Percentiles rank a stretch among this genome's conserved stretches.
phyloP scores from a whole-genome alignment of 2,113 vertebrate genomes.

The Xerus inauris region DNA sequence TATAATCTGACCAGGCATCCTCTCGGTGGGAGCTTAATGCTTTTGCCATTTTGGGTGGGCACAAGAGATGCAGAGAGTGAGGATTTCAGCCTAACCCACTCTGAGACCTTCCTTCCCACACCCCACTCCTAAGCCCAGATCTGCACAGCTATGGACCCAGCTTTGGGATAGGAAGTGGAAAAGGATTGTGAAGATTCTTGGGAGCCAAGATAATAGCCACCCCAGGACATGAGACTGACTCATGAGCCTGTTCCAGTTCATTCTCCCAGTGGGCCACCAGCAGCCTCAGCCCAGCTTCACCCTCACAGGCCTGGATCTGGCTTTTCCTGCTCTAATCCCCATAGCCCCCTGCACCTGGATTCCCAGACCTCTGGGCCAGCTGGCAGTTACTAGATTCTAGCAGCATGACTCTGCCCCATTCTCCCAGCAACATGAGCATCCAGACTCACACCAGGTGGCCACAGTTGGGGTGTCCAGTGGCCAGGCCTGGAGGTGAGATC shows the following conservation, averaged over 20 bases:
- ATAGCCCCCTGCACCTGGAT: slow-evolving; percentile 70
- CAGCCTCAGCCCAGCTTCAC: neutral
- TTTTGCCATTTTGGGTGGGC: neutral
- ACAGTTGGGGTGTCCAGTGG: slow-evolving; percentile 42
- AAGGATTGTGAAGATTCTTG: slow-evolving; percentile 45
- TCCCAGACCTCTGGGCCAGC: slow-evolving; percentile 75
- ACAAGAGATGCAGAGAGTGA: neutral
- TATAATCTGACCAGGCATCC: neutral
- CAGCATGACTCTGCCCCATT: slow-evolving; percentile 10
- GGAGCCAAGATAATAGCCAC: slow-evolving; percentile 51
- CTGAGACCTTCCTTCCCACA: neutral
- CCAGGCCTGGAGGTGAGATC: slow-evolving; percentile 67
- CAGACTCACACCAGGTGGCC: slow-evolving; percentile 63
- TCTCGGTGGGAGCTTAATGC: neutral
- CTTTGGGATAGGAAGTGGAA: neutral
- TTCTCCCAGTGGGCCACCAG: neutral
- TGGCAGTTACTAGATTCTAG: neutral
- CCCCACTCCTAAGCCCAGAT: neutral
- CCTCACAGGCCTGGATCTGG: neutral
- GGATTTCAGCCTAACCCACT: neutral
- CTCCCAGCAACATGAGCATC: neutral
- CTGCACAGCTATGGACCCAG: neutral
- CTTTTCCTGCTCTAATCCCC: slow-evolving; percentile 61
- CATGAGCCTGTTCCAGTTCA: neutral
- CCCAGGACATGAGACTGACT: neutral